phyloP scores from a whole-genome alignment of 2,888 invertebrate genomes.

The Calliscelio sp. region DNA sequence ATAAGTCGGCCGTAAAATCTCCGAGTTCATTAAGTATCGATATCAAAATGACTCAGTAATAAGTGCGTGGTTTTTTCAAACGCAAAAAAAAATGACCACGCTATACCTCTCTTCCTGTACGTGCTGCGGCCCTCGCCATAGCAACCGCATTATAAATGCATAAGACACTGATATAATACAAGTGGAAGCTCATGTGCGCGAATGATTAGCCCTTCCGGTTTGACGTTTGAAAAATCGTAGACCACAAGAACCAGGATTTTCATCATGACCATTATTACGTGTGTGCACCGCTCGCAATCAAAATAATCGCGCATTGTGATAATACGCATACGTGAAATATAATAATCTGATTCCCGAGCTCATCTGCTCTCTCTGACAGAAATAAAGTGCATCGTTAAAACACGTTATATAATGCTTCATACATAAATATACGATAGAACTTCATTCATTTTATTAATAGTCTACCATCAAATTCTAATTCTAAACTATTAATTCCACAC shows the following conservation, averaged over 20 bases:
- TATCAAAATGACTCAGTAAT: constrained; percentile 3
- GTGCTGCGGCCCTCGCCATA: not conserved
- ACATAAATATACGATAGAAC: no score
- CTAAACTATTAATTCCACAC: no score
- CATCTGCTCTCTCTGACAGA: not conserved
- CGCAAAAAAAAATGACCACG: no score
- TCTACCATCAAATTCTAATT: no score
- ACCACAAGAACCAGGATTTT: constrained; percentile 28
- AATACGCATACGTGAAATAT: constrained; percentile 6
- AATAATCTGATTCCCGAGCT: not conserved
- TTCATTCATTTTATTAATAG: no score
- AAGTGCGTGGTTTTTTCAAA: not conserved
- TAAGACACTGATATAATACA: constrained; percentile 68
- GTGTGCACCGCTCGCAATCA: not conserved
- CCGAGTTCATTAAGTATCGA: constrained; percentile 15
- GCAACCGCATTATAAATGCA: constrained; percentile 24
- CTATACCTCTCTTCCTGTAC: constrained; percentile 25
- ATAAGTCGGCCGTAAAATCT: not conserved
- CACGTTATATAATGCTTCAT: not conserved
- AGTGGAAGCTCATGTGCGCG: constrained; percentile 33
- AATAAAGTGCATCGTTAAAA: constrained; percentile 3
- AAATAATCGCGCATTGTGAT: constrained; percentile 18
- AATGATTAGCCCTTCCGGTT: constrained; percentile 41
- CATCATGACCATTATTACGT: constrained; percentile 20
- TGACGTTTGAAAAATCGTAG: constrained; percentile 12